Conservation (phyloP, 2,888 invertebrate species). For the Branchellion lobata region DNA sequence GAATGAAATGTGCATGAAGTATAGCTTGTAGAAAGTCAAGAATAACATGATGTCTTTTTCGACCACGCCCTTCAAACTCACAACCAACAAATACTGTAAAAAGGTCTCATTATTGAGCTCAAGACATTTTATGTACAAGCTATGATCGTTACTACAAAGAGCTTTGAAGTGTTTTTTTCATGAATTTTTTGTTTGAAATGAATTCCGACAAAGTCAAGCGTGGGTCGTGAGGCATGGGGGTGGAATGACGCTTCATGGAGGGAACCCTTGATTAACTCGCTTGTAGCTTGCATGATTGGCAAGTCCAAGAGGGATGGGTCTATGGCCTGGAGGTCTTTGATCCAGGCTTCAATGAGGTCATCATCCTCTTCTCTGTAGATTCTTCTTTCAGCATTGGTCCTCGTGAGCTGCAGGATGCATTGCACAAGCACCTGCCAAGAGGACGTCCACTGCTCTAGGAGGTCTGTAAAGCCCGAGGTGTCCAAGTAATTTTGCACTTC, state of each 20-base stretch:
- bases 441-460: constrained; percentile 52
- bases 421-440: constrained; percentile 47
- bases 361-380: constrained; percentile 48
- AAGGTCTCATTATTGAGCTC: constrained; percentile 10
- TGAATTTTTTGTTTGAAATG: constrained; percentile 30
- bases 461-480: constrained; percentile 49
- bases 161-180: constrained; percentile 15
- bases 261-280: not conserved
- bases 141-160: constrained; percentile 42
- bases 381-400: constrained; percentile 46
- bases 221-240: constrained; percentile 47
- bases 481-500: constrained; percentile 53
- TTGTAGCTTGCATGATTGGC: not conserved
- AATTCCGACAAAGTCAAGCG: constrained; percentile 26
- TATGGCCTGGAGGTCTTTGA: constrained; percentile 47
- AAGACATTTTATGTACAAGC: constrained; percentile 4
- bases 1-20: constrained; percentile 50
- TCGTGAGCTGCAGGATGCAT: constrained; percentile 50
- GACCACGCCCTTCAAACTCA: constrained; percentile 39
- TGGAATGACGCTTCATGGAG: constrained; percentile 45
- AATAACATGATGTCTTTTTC: constrained; percentile 39
- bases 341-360: constrained; percentile 51
- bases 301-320: constrained; percentile 16
- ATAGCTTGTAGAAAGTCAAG: constrained; percentile 46
- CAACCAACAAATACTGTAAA: constrained; percentile 45